Percentiles rank a stretch among this genome's conserved stretches.
Evolutionary conservation across 2,797 vertebrate species (phyloP).

Genomic region (Sciurus vulgaris): DNA sequence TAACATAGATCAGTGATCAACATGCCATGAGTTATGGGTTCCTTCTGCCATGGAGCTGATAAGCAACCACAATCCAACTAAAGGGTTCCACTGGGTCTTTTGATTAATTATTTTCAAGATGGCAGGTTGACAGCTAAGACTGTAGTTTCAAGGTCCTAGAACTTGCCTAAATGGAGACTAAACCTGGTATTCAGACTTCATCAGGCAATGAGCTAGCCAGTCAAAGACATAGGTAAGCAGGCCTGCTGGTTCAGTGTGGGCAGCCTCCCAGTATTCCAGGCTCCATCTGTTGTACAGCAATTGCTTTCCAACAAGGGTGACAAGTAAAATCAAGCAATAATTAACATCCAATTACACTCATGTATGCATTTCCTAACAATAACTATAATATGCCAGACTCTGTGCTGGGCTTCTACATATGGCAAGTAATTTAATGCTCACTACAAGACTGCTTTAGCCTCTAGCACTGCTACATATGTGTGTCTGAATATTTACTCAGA

Average conservation of each 20-base stretch:
- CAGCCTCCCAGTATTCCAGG: background rate
- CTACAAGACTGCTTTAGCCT: background rate
- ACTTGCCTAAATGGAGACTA: background rate
- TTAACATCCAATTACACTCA: background rate
- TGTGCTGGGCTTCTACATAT: background rate
- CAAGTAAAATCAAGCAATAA: constrained; percentile 10
- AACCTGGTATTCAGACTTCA: background rate
- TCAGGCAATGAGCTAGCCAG: constrained; percentile 14
- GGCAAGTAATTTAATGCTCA: background rate
- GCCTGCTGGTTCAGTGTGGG: background rate
- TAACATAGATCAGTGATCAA: background rate
- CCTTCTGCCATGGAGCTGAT: background rate
- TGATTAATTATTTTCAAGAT: constrained; percentile 53
- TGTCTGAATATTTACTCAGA: constrained; percentile 11
- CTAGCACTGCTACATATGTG: background rate
- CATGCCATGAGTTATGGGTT: background rate
- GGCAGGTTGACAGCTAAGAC: background rate
- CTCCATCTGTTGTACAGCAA: background rate
- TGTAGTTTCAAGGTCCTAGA: background rate
- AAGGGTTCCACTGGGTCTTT: background rate
- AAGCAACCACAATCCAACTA: background rate
- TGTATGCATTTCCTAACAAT: constrained; percentile 17
- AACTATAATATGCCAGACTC: background rate
- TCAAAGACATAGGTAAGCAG: background rate
- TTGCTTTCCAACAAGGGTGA: constrained; percentile 5